Evolutionary conservation across 2,113 vertebrate genomes (phyloP).

Genomic region (Phaethon lepturus): DNA sequence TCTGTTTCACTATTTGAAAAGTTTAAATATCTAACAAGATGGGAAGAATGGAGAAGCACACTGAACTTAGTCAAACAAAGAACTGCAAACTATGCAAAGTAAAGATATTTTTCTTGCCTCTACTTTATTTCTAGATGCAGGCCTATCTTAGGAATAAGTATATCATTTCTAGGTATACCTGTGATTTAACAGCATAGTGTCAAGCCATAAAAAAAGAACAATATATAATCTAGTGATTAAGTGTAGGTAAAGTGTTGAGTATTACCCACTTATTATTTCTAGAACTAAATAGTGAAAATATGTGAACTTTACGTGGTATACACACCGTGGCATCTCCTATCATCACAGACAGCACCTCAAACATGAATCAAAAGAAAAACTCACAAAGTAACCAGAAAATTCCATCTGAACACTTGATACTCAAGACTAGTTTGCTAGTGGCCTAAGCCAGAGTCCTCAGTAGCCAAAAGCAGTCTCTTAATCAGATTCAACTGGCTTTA

Average conservation of each 20-base stretch:
- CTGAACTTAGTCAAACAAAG: neutral
- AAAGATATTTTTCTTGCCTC: neutral
- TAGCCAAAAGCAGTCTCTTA: conserved; percentile 23
- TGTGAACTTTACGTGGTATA: neutral
- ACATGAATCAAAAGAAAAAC: neutral
- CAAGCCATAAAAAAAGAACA: neutral
- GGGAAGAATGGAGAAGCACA: neutral
- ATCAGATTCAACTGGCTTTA: conserved; percentile 45
- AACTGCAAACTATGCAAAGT: neutral
- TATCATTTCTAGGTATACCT: neutral
- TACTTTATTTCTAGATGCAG: neutral
- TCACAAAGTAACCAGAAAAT: neutral
- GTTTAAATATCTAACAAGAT: neutral
- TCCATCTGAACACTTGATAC: neutral
- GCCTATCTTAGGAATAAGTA: neutral
- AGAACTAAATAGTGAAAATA: neutral
- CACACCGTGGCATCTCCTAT: neutral
- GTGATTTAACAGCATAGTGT: neutral
- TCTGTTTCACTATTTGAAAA: neutral
- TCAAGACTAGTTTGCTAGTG: neutral
- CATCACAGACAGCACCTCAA: neutral
- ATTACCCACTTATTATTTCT: neutral
- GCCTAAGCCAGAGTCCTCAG: neutral
- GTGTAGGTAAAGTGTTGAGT: neutral
- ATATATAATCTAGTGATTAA: neutral